Evolutionary conservation across 2,113 vertebrate species (phyloP).

Genomic region (Psittacula cyanocephala): DNA sequence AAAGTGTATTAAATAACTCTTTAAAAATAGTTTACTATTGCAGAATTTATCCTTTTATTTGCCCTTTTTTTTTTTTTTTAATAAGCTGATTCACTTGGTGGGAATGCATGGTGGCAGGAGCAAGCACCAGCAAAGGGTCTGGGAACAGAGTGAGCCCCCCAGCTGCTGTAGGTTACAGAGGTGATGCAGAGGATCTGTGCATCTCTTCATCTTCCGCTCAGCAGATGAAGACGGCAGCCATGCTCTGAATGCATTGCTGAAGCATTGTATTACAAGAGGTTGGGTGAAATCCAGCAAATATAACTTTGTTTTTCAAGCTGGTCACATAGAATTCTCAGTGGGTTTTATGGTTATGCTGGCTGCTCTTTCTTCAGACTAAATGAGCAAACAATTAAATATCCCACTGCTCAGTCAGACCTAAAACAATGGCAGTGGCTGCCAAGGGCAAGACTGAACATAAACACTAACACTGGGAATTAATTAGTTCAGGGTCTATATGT

Average conservation of each 20-base stretch:
- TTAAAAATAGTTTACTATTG: not conserved
- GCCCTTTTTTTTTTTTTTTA: not conserved
- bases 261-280: not conserved
- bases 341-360: conserved; percentile 16
- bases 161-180: not conserved
- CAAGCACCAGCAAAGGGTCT: not conserved
- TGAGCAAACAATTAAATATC: conserved; percentile 52
- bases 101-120: not conserved
- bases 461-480: conserved; percentile 12
- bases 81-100: not conserved
- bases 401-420: conserved; percentile 26
- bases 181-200: not conserved
- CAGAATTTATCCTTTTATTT: not conserved
- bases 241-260: not conserved
- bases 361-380: conserved; percentile 41
- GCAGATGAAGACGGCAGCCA: not conserved
- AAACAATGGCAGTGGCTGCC: conserved; percentile 28
- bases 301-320: conserved; percentile 1
- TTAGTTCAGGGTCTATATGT: not conserved
- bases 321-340: conserved; percentile 18
- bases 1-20: not conserved
- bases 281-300: conserved; percentile 20
- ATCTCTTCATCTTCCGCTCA: not conserved
- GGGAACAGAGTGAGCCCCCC: not conserved
- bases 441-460: conserved; percentile 20